These are phyloP conservation scores for Eucidaris tribuloides DNA, from an alignment of 35 echinoderm and acorn worm genomes.

Conservation along the genomic window DNA sequence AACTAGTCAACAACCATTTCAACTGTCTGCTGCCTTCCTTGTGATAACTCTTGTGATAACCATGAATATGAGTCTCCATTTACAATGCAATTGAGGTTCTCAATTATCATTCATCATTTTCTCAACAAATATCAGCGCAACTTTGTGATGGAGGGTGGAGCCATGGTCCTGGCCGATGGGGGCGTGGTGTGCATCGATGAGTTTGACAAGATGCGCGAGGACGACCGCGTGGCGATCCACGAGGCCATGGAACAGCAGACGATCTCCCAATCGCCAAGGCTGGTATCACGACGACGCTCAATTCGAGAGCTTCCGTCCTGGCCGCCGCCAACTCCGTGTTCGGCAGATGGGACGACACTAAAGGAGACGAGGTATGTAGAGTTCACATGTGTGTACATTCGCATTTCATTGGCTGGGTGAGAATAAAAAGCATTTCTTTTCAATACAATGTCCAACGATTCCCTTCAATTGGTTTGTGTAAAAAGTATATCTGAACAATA, in stretches of 20 bases:
- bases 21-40: too few relatives aligned
- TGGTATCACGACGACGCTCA: constrained; percentile 94
- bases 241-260: constrained; percentile 99
- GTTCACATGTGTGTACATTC: background rate
- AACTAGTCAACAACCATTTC: too few relatives aligned
- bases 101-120: too few relatives aligned
- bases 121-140: constrained; percentile 75
- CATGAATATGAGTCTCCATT: too few relatives aligned
- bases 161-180: constrained; percentile 97
- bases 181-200: constrained; percentile 97
- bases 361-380: constrained; percentile 88
- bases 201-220: constrained; percentile 99
- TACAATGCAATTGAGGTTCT: too few relatives aligned
- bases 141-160: constrained; percentile 98
- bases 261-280: constrained; percentile 98
- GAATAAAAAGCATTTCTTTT: background rate
- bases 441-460: too few relatives aligned
- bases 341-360: constrained; percentile 98
- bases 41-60: too few relatives aligned
- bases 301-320: constrained; percentile 88
- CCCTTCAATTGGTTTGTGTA: too few relatives aligned
- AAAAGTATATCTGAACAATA: too few relatives aligned
- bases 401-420: background rate
- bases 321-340: constrained; percentile 99
- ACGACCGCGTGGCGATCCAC: constrained; percentile 91